These are phyloP conservation scores for Toxonevra muliebris DNA, from an alignment of 2,888 invertebrate species.

Conservation along the genomic window DNA sequence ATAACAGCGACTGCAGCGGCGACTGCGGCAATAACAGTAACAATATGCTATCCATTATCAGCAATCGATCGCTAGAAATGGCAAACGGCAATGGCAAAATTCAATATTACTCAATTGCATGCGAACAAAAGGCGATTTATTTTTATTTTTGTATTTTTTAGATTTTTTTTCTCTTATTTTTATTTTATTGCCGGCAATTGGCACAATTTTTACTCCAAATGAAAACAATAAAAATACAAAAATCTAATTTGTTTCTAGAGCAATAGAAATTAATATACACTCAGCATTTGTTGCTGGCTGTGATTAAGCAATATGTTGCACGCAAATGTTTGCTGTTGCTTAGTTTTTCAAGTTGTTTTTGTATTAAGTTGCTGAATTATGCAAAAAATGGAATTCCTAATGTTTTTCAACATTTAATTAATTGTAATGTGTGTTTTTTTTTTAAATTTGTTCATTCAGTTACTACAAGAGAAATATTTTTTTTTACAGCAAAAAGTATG, in stretches of 20 bases:
- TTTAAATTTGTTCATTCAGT: no score
- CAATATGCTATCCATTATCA: no score
- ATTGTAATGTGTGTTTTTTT: no score
- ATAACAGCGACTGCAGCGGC: not conserved
- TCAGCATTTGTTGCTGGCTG: not conserved
- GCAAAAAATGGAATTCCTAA: no score
- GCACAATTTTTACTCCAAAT: slow-evolving; percentile 3
- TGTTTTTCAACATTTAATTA: no score
- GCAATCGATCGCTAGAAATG: no score
- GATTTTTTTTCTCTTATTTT: slow-evolving; percentile 17
- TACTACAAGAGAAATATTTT: no score
- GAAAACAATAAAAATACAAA: no score
- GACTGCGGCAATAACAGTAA: not conserved
- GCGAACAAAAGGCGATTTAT: slow-evolving; percentile 37
- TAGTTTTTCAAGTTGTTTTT: not conserved
- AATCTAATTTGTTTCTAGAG: not conserved
- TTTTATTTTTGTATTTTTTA: slow-evolving; percentile 30
- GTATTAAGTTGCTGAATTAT: no score
- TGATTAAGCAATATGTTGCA: slow-evolving; percentile 31
- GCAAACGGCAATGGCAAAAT: not conserved
- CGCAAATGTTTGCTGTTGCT: slow-evolving; percentile 16
- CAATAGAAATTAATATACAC: not conserved
- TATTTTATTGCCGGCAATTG: slow-evolving; percentile 16
- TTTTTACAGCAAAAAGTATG: no score
- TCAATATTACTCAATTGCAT: slow-evolving; percentile 24